These are phyloP conservation scores for Alauda arvensis DNA, from an alignment of 2,797 vertebrate species.

Conservation along the genomic window DNA sequence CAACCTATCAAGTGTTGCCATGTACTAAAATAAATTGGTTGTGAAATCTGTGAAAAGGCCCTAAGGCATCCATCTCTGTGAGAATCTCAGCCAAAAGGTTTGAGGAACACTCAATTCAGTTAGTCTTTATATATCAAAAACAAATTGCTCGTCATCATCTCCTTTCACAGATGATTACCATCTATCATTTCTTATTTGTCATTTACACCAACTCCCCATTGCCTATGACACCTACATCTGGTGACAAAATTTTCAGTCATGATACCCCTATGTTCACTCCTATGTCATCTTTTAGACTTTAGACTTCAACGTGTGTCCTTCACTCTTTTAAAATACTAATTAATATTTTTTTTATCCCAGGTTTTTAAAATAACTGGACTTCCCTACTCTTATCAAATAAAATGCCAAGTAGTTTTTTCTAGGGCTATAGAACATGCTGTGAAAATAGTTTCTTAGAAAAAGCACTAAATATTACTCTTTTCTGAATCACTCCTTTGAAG, in stretches of 20 bases:
- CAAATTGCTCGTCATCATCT: not conserved
- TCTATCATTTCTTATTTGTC: not conserved
- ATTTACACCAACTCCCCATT: not conserved
- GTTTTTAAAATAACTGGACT: not conserved
- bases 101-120: not conserved
- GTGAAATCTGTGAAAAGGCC: not conserved
- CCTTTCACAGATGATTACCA: not conserved
- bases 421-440: not conserved
- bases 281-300: not conserved
- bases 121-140: not conserved
- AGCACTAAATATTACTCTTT: not conserved
- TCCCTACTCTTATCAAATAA: not conserved
- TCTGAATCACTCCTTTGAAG: not conserved
- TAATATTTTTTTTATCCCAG: not conserved
- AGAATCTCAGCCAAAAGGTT: not conserved
- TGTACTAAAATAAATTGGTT: not conserved
- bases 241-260: not conserved
- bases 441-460: not conserved
- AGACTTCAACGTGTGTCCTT: not conserved
- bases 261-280: not conserved
- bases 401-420: not conserved
- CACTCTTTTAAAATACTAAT: not conserved
- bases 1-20: not conserved
- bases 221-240: not conserved
- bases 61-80: not conserved